A percentile compares a stretch with the other conserved stretches of the same genome.
Evolutionary conservation across 2,797 vertebrate species (phyloP).

Genomic region (Sebastes nivosus): DNA sequence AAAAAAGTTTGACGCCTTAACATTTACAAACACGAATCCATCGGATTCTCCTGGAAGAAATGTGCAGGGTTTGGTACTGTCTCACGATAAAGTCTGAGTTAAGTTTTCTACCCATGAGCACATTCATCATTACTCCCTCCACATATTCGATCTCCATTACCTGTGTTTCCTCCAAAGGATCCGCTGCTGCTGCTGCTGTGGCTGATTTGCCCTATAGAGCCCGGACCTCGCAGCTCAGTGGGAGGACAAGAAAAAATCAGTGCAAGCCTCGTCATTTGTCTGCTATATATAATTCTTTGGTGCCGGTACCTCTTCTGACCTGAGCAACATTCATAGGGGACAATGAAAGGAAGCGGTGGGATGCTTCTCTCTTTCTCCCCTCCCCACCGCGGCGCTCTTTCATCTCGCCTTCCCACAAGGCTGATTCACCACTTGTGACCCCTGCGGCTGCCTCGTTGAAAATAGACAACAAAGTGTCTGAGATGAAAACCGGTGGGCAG

Average conservation of each 20-base stretch:
- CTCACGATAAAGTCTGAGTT: slow-evolving; percentile 23
- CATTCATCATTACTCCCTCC: slow-evolving; percentile 38
- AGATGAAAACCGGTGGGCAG: slow-evolving; percentile 70
- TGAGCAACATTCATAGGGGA: slow-evolving; percentile 62
- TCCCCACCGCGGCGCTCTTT: slow-evolving; percentile 55
- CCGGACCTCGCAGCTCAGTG: slow-evolving; percentile 48
- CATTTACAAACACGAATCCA: neutral
- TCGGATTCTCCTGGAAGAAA: neutral
- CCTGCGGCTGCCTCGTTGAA: slow-evolving; percentile 61
- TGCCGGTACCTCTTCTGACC: slow-evolving; percentile 54
- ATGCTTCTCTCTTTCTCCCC: slow-evolving; percentile 57
- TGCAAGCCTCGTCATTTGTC: slow-evolving; percentile 60
- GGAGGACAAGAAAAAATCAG: slow-evolving; percentile 47
- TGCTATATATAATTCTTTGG: slow-evolving; percentile 69
- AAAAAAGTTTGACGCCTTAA: neutral
- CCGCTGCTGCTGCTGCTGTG: slow-evolving; percentile 33
- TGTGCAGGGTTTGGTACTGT: neutral
- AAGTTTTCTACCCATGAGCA: slow-evolving; percentile 32
- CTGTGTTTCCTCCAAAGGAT: slow-evolving; percentile 29
- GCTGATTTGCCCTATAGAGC: slow-evolving; percentile 48
- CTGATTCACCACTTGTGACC: slow-evolving; percentile 78
- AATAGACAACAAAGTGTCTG: slow-evolving; percentile 80
- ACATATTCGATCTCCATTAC: slow-evolving; percentile 41
- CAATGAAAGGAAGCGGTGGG: slow-evolving; percentile 74
- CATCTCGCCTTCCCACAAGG: slow-evolving; percentile 77